Evolutionary conservation across 2,797 vertebrate species (phyloP).

Genomic region (Urosaurus nigricauda): DNA sequence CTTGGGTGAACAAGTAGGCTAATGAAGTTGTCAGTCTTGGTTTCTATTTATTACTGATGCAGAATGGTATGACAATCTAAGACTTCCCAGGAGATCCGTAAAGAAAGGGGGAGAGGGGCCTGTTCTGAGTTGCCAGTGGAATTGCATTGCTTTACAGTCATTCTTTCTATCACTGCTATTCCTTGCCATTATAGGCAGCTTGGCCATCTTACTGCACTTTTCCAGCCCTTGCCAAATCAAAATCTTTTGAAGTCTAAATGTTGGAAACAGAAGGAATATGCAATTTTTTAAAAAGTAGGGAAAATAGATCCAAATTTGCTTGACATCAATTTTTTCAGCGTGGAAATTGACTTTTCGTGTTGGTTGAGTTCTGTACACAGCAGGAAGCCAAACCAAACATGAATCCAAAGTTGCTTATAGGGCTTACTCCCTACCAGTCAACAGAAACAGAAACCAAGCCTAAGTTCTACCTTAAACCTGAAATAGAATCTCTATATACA

Average conservation of each 20-base stretch:
- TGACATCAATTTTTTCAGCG: neutral
- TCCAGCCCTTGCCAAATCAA: neutral
- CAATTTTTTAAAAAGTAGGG: neutral
- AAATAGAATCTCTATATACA: neutral
- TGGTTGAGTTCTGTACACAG: neutral
- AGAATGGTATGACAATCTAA: neutral
- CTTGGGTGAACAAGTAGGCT: too few species aligned
- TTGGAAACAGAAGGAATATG: neutral
- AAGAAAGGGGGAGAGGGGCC: neutral
- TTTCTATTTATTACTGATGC: neutral
- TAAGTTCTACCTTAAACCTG: constrained; percentile 3
- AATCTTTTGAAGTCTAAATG: neutral
- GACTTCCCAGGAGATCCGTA: neutral
- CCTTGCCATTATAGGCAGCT: neutral
- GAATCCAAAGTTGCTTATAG: neutral
- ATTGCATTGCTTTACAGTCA: neutral
- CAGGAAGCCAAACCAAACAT: neutral
- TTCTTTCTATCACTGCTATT: neutral
- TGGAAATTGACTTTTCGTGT: neutral
- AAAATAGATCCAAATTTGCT: neutral
- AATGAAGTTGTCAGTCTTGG: neutral
- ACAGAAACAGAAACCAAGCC: neutral
- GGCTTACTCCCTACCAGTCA: neutral
- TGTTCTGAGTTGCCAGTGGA: neutral
- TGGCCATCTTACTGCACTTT: neutral